Base-by-base conservation (phyloP, 2,888 invertebrate genomes). In the Epinotia bilunana region DNA sequence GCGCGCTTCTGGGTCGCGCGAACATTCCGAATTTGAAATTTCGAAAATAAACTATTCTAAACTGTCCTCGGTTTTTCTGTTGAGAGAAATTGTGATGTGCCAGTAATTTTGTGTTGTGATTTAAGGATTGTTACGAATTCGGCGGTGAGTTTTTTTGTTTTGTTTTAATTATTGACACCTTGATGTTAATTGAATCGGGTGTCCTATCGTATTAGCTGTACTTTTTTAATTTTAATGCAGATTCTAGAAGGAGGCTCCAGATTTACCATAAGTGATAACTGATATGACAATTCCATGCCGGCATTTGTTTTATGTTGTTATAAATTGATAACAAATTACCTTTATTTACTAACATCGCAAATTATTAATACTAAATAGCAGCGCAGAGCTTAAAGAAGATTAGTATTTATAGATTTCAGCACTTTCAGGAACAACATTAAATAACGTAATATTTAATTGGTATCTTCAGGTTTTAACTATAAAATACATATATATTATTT, bases 1-100 rank as follows among this genome's bases (percentile, higher is more conserved):
- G 89, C 89, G 87, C 91, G 91, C 79, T 85, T 83, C 84, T 87
- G 79, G 86, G 85, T 87, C 87, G 85, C 72, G 74, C 76, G 80
- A 84, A 84, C 83, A 9, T 39, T 39, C 84, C 79, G 79, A 39
- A 86, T 84, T 84, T 80, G 77, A 81, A 81, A 82, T 82, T 39
- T 81, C 80, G 78, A 70, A 20, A 72, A 57, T n/a, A 67, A 77
- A 76, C 57, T 73, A 75, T 78, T 79, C 77, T 53, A 63, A 60
- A 69, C 69, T 60, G 58, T 61, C 61, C 61, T 60, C 69, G 43
- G 58, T 69, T 68, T 68, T 39, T 68, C 68, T 60, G 69, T 73
- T 74, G n/a, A 63, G 57, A 63, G 63, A 71, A 75, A 75, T 75
- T 72, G 75, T 75, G 75, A 65, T 72, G 75, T 75, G 75, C 71